phyloP scores from a whole-genome alignment of 1,140 invertebrate species.

The Drosophila varians region DNA sequence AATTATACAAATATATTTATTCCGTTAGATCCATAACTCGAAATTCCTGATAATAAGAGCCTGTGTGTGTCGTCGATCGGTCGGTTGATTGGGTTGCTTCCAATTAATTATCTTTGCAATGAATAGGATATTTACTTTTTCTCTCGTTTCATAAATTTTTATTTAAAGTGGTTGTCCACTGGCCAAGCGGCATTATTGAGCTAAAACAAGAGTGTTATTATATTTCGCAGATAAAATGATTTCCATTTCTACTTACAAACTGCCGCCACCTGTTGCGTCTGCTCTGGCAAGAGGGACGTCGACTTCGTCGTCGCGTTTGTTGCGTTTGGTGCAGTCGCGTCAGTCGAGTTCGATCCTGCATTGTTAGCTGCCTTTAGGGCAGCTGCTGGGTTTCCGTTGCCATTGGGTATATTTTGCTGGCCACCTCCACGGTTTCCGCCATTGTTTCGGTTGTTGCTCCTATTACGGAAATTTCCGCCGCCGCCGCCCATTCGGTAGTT shows the following conservation, averaged over 20 bases:
- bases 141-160: slow-evolving; percentile 20
- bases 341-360: slow-evolving; percentile 37
- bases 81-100: slow-evolving; percentile 49
- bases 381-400: slow-evolving; percentile 62
- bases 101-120: slow-evolving; percentile 56
- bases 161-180: slow-evolving; percentile 62
- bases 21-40: slow-evolving; percentile 71
- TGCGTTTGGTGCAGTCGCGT: slow-evolving; percentile 38
- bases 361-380: slow-evolving; percentile 68
- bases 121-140: slow-evolving; percentile 63
- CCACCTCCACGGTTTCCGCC: slow-evolving; percentile 35
- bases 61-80: slow-evolving; percentile 68
- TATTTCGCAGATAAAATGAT: background rate
- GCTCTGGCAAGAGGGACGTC: slow-evolving; percentile 63
- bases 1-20: slow-evolving; percentile 77
- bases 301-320: slow-evolving; percentile 62
- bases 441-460: slow-evolving; percentile 71
- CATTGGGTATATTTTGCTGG: slow-evolving; percentile 61
- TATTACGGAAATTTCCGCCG: slow-evolving; percentile 61
- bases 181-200: slow-evolving; percentile 71
- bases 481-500: slow-evolving; percentile 70
- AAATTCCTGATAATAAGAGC: slow-evolving; percentile 74
- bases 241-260: slow-evolving; percentile 51
- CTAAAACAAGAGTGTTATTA: slow-evolving; percentile 19
- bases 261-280: slow-evolving; percentile 73